Conservation (phyloP, 2,797 vertebrate genomes). For the Halcyon chelicuti region DNA sequence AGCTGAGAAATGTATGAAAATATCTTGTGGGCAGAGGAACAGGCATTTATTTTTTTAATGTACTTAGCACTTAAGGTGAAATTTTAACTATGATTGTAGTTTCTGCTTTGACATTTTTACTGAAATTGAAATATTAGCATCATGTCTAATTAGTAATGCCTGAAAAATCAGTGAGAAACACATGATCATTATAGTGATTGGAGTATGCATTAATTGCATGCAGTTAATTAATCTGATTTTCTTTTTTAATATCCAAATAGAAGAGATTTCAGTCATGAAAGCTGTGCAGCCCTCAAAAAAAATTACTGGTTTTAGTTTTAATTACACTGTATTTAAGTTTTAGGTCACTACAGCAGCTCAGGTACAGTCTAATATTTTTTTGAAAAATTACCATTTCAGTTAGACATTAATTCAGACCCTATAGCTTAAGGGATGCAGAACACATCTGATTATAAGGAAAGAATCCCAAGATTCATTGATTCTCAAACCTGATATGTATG, state of each 20-base stretch:
- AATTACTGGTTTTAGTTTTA: not conserved
- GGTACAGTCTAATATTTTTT: not conserved
- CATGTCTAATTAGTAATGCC: not conserved
- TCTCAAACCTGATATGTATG: not conserved
- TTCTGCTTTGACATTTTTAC: not conserved
- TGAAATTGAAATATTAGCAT: not conserved
- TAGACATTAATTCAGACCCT: not conserved
- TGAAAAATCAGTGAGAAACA: conserved; percentile 2
- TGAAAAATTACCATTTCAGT: not conserved
- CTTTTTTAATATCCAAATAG: not conserved
- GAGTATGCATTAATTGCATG: not conserved
- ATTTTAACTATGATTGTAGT: not conserved
- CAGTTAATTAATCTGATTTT: not conserved
- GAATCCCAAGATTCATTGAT: not conserved
- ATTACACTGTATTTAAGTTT: not conserved
- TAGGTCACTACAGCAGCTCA: not conserved
- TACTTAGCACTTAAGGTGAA: not conserved
- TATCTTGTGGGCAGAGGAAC: not conserved
- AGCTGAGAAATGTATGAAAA: not conserved
- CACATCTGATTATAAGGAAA: not conserved
- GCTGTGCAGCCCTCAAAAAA: not conserved
- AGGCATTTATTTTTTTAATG: not conserved
- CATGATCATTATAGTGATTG: not conserved
- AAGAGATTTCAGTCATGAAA: not conserved
- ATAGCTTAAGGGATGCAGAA: not conserved